Evolutionary conservation across 2,797 vertebrate species (phyloP), one percentile per base, ranked within the genome.

Genomic region (Falco cherrug): DNA sequence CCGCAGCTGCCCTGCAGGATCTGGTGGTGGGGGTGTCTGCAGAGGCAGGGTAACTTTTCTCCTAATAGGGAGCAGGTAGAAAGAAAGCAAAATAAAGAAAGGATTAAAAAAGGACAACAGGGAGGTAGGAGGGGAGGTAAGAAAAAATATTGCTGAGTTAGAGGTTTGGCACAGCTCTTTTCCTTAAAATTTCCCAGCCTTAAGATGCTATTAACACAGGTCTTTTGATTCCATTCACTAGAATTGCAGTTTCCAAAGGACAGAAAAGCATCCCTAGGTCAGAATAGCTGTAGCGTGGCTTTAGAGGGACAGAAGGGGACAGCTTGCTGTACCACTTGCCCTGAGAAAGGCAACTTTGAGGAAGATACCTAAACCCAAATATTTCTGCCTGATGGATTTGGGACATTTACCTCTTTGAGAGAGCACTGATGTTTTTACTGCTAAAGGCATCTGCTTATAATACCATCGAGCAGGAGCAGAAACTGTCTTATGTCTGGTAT

Each of bases 1-100:
- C 82, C 13, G 16, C 53, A 3, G 41, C 68, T 70, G 68, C 51
- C 47, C 75, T 2, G 0, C 48, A 9, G 35, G 35, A 20, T 56
- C 17, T 2, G 1, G 18, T 14, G 6, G 1, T 3, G 8, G 4
- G 3, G 5, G 11, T 45, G 41, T 10, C 43, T 0, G 18, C 54
- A 51, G 51, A 16, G 28, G 11, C 11, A 12, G 28, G 13, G n/a
- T 12, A 90, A 94, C 83, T 95, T 94, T 86, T 60, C 6, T 70
- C 1, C 0, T 31, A 4, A 12, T 3, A 1, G 8, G 60, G 16
- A 73, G 7, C 3, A 16, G 16, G 29, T 17, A 53, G 41, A 50
- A 57, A 50, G 45, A 35, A 41, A 51, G 14, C 16, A 26, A 63
- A 74, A 63, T 5, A 13, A 39, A 19, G 37, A 6, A 24, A 47